Evolutionary conservation across 2,797 vertebrate species (phyloP), one percentile per base, ranked within the genome.

Genomic region (Poeciliopsis gracilis): DNA sequence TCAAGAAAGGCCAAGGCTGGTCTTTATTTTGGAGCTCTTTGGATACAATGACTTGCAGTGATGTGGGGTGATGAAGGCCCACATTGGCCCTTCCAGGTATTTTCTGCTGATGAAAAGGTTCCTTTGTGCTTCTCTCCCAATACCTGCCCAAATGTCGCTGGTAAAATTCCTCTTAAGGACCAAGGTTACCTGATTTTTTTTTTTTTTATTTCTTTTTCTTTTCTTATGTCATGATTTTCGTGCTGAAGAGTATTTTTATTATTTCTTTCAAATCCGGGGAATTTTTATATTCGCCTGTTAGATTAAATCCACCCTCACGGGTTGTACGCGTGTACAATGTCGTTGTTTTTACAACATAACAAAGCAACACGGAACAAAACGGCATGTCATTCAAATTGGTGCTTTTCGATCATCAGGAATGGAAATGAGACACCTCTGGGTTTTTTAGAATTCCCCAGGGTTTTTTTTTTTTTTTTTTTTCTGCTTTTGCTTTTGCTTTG

Each of bases 1-100:
- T 53, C 25, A 83, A 94, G 93, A 92, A 92, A 91, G 90, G 88
- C 80, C 89, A 90, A 74, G 59, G 66, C 45, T 53, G 75, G 23
- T 83, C 78, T 89, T 73, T 81, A 57, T 84, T 75, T 76, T 77
- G 75, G 80, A 80, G 74, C 45, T 59, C 75, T 89, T 84, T 84
- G 79, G 82, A 82, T 77, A 89, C 88, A 89, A 84, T 76, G 87
- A 73, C 86, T 75, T 30, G 86, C 80, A 88, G 85, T 92, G 88
- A 90, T n/a, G 75, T 76, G 30, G 81, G 45, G 71, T 12, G 77
- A 76, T 63, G 46, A 81, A 81, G 76, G 78, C 78, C 75, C 73
- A 63, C 75, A 25, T 66, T 36, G 43, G 47, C 73, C 80, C 1
- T 55, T 72, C 57, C 75, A 83, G 59, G 88, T 86, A 85, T 80